Conservation (phyloP, 2,113 vertebrate species). For the Neofelis nebulosa region DNA sequence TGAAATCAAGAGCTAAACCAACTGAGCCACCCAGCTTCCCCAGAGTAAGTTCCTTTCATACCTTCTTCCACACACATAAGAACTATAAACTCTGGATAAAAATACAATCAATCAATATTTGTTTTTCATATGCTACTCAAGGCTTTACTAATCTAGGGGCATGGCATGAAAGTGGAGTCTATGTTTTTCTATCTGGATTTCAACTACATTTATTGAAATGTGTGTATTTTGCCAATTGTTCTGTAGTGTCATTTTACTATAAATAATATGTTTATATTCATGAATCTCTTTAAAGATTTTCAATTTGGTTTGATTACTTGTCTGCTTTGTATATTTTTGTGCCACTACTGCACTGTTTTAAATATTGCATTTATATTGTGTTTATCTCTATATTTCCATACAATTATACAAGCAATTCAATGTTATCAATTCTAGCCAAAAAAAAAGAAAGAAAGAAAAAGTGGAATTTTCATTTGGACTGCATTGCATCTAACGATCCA, state of each 20-base stretch:
- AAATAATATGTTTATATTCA: neutral
- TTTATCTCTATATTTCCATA: neutral
- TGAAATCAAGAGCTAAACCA: too few species aligned
- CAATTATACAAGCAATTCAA: neutral
- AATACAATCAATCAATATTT: neutral
- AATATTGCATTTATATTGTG: neutral
- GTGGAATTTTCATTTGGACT: neutral
- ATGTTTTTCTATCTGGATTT: neutral
- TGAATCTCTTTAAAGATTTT: neutral
- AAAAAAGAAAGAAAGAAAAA: too few species aligned
- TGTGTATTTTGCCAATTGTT: neutral
- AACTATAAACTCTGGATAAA: neutral
- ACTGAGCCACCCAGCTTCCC: too few species aligned
- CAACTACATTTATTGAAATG: neutral
- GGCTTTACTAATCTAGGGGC: neutral
- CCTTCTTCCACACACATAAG: neutral
- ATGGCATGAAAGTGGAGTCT: neutral
- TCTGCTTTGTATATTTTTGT: neutral
- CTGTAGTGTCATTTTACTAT: neutral
- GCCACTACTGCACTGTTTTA: neutral
- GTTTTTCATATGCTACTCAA: neutral
- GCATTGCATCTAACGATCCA: neutral
- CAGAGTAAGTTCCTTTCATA: neutral
- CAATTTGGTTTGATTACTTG: neutral
- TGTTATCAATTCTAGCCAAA: neutral